Conservation (phyloP, 2,797 vertebrate species). For the Acrossocheilus wenchowensis region DNA sequence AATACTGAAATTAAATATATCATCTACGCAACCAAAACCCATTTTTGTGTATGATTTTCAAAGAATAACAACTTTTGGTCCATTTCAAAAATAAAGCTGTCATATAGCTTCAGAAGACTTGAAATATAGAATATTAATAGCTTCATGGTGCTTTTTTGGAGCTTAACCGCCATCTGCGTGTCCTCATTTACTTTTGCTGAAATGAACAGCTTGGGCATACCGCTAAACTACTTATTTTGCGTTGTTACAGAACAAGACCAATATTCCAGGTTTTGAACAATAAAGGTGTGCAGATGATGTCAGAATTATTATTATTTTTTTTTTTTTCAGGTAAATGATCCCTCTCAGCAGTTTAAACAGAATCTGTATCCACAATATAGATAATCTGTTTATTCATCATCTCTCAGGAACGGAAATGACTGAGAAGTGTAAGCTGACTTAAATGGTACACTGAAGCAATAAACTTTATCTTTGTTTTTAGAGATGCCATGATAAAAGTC, state of each 20-base stretch:
- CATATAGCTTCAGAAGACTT: not conserved
- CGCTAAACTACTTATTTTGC: not conserved
- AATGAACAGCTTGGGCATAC: not conserved
- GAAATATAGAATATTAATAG: not conserved
- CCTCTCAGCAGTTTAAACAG: not conserved
- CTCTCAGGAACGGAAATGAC: constrained; percentile 26
- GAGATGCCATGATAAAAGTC: constrained; percentile 41
- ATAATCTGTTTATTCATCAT: not conserved
- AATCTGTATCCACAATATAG: not conserved
- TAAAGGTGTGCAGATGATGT: not conserved
- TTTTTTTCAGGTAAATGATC: not conserved
- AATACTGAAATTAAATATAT: not conserved
- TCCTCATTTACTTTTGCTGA: not conserved
- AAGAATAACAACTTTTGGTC: not conserved
- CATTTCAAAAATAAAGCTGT: not conserved
- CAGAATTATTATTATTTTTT: not conserved
- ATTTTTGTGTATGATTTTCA: not conserved
- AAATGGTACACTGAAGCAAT: not conserved
- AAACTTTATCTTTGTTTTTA: constrained; percentile 25
- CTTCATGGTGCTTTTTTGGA: not conserved
- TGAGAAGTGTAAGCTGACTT: not conserved
- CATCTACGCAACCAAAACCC: not conserved
- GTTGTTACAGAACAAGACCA: not conserved
- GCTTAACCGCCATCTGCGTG: not conserved
- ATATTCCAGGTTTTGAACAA: too few relatives aligned